Conservation (phyloP, 2,113 vertebrate species). For the Podarcis muralis region DNA sequence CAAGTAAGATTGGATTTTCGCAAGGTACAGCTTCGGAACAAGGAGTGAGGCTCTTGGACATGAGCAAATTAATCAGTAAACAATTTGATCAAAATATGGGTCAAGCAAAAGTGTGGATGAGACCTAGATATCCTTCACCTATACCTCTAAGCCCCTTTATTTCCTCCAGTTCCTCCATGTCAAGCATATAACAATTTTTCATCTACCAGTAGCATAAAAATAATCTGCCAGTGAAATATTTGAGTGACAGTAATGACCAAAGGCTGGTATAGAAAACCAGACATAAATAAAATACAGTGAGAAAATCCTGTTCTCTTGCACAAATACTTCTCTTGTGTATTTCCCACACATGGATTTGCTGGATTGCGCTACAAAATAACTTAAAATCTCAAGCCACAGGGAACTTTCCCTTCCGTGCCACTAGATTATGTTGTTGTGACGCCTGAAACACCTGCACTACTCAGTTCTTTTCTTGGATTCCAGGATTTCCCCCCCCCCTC, state of each 20-base stretch:
- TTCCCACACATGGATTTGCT: background rate
- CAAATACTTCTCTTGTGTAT: background rate
- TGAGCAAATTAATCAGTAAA: too few species aligned
- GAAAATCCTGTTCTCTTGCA: background rate
- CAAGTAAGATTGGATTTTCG: too few species aligned
- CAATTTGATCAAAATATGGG: too few species aligned
- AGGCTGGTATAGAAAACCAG: background rate
- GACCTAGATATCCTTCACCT: too few species aligned
- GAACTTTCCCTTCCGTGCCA: conserved; percentile 46
- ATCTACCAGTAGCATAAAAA: background rate
- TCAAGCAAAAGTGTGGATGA: too few species aligned
- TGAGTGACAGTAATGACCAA: background rate
- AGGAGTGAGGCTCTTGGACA: too few species aligned
- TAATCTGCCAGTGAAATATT: background rate
- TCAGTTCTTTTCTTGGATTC: conserved; percentile 60
- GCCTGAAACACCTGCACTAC: conserved; percentile 66
- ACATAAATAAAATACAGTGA: background rate
- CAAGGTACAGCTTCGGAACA: too few species aligned
- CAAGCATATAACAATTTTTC: background rate
- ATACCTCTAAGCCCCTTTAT: too few species aligned
- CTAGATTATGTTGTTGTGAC: conserved; percentile 37
- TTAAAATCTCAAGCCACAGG: conserved; percentile 31
- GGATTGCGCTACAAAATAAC: background rate
- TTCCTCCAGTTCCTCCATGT: background rate
- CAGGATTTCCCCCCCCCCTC: background rate